Conservation (phyloP, 1,140 invertebrate species). For the Polyergus mexicanus region DNA sequence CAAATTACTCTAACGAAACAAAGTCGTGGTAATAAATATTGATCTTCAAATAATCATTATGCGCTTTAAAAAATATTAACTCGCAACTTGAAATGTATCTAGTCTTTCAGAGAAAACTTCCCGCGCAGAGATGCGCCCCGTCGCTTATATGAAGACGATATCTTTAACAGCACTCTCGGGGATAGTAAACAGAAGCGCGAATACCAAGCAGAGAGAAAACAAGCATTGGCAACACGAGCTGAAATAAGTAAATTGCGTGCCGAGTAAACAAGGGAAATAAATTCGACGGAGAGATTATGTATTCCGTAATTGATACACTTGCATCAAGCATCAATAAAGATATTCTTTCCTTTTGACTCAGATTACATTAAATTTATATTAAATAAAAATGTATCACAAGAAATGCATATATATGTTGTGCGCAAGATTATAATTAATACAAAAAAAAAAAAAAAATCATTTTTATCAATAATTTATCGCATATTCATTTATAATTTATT, state of each 20-base stretch:
- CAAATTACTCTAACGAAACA: not conserved
- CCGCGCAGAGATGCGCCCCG: constrained; percentile 37
- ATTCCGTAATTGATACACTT: not conserved
- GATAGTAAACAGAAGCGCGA: constrained; percentile 27
- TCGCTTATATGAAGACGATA: constrained; percentile 30
- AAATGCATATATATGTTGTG: not conserved
- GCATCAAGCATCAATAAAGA: not conserved
- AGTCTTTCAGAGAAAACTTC: constrained; percentile 45
- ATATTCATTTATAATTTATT: no score
- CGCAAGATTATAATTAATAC: not conserved
- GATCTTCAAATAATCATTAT: constrained; percentile 3
- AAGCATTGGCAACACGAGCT: constrained; percentile 6
- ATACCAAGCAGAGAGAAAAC: not conserved
- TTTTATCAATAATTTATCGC: no score
- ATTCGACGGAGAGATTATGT: constrained; percentile 8
- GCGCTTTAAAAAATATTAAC: constrained; percentile 25
- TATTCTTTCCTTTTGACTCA: not conserved
- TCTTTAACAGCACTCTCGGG: constrained; percentile 63
- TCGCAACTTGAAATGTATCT: not conserved
- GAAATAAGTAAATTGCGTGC: constrained; percentile 6
- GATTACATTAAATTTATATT: not conserved
- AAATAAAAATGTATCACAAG: not conserved
- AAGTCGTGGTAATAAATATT: constrained; percentile 28
- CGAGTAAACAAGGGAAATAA: constrained; percentile 30
- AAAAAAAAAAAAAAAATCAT: not conserved